Percentiles rank a stretch among this genome's conserved stretches.
These are phyloP conservation scores for Kryptolebias ocellatus DNA, from an alignment of 2,797 vertebrate species.

Conservation along the genomic window DNA sequence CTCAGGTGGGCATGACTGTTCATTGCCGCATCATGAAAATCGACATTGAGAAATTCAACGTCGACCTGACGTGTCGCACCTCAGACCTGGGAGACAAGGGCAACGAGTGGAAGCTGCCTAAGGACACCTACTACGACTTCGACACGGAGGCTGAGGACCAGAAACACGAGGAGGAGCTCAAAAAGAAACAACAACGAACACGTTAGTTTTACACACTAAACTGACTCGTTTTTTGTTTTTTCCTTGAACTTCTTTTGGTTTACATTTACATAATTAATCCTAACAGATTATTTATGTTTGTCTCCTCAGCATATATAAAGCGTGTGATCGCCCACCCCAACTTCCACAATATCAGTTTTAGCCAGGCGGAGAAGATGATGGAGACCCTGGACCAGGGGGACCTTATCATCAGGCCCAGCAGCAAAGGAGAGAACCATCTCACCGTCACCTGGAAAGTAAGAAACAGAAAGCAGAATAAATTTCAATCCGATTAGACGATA, in stretches of 20 bases:
- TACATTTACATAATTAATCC: background rate
- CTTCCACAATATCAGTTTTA: slow-evolving; percentile 99
- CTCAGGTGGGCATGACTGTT: slow-evolving; percentile 97
- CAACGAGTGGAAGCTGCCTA: slow-evolving; percentile 98
- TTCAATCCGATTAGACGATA: background rate
- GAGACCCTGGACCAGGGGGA: slow-evolving; percentile 98
- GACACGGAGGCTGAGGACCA: slow-evolving; percentile 92
- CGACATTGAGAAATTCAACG: slow-evolving; percentile 98
- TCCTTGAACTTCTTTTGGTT: background rate
- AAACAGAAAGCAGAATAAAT: background rate
- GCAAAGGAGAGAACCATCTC: slow-evolving; percentile 97
- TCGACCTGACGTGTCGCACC: slow-evolving; percentile 96
- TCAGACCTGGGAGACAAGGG: slow-evolving; percentile 97
- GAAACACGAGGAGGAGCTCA: slow-evolving; percentile 93
- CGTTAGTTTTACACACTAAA: slow-evolving; percentile 82
- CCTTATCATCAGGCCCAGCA: slow-evolving; percentile 96
- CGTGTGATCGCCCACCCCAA: slow-evolving; percentile 98
- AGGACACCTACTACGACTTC: slow-evolving; percentile 98
- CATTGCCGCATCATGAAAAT: slow-evolving; percentile 99
- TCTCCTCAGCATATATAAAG: slow-evolving; percentile 92
- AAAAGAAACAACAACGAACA: slow-evolving; percentile 96
- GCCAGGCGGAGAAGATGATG: slow-evolving; percentile 99
- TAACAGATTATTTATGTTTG: background rate
- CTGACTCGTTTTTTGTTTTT: background rate
- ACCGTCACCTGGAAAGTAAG: slow-evolving; percentile 96